A percentile compares a stretch with the other conserved stretches of the same genome.
These are phyloP conservation scores for Lacanobia oleracea DNA, from an alignment of 2,888 invertebrate species.

Conservation along the genomic window DNA sequence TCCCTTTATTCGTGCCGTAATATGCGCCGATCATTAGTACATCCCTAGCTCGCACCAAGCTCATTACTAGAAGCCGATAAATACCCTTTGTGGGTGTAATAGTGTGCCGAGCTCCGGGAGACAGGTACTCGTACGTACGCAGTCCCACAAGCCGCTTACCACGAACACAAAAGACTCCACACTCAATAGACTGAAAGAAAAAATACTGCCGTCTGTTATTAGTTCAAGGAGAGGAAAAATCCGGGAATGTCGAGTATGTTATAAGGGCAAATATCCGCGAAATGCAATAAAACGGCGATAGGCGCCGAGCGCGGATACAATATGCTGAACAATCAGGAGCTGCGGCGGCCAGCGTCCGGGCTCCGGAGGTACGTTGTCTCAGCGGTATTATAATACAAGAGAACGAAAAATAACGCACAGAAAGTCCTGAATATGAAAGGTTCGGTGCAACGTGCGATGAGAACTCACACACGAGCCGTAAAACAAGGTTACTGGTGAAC, in stretches of 20 bases:
- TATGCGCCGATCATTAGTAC: constrained; percentile 22
- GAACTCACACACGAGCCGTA: background rate
- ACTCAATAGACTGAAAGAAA: constrained; percentile 30
- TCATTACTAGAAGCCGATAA: constrained; percentile 46
- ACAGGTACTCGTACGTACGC: constrained; percentile 9
- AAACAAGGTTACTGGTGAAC: no score
- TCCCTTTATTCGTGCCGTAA: background rate
- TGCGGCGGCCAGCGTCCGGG: background rate
- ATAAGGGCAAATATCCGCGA: constrained; percentile 59
- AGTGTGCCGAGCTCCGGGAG: background rate
- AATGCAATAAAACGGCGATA: constrained; percentile 61
- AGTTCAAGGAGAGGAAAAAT: constrained; percentile 43
- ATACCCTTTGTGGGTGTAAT: constrained; percentile 27
- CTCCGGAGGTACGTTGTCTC: background rate
- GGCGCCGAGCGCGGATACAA: constrained; percentile 38
- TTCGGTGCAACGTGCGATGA: background rate
- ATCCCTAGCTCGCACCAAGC: constrained; percentile 20
- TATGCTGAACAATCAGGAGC: constrained; percentile 42
- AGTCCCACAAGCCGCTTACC: constrained; percentile 26
- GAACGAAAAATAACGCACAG: background rate
- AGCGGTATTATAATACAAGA: constrained; percentile 12
- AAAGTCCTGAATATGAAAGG: background rate
- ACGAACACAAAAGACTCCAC: constrained; percentile 39
- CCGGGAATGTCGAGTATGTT: constrained; percentile 55
- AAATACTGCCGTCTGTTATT: constrained; percentile 54